These are phyloP conservation scores for Heliconius hortense DNA, from an alignment of 2,888 invertebrate genomes.

Conservation along the genomic window DNA sequence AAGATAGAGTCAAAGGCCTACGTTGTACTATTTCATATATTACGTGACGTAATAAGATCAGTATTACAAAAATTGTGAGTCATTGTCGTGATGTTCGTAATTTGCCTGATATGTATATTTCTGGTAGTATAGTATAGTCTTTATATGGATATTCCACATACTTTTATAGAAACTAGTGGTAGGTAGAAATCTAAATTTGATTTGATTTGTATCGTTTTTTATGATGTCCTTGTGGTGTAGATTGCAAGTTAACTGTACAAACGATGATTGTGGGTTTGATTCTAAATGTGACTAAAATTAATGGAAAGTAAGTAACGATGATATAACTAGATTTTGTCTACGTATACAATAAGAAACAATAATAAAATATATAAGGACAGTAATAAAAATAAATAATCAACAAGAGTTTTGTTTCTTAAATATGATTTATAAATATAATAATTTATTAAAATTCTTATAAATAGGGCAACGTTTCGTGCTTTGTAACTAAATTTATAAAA, in stretches of 20 bases:
- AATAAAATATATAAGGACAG: background rate
- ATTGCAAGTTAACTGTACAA: background rate
- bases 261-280: background rate
- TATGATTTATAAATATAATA: too few relatives aligned
- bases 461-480: too few relatives aligned
- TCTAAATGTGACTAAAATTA: background rate
- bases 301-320: background rate
- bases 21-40: conserved; percentile 39
- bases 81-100: conserved; percentile 28
- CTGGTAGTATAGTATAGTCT: background rate
- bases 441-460: too few relatives aligned
- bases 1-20: conserved; percentile 36
- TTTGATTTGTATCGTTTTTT: background rate
- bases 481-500: too few relatives aligned
- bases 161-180: background rate
- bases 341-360: background rate
- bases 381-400: background rate
- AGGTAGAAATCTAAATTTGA: background rate
- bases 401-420: too few relatives aligned
- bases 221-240: background rate
- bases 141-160: conserved; percentile 4
- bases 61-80: conserved; percentile 34
- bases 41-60: conserved; percentile 37
- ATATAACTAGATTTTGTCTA: background rate
- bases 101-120: conserved; percentile 10